Conservation (phyloP, 2,797 vertebrate species). For the Xiphophorus birchmanni region DNA sequence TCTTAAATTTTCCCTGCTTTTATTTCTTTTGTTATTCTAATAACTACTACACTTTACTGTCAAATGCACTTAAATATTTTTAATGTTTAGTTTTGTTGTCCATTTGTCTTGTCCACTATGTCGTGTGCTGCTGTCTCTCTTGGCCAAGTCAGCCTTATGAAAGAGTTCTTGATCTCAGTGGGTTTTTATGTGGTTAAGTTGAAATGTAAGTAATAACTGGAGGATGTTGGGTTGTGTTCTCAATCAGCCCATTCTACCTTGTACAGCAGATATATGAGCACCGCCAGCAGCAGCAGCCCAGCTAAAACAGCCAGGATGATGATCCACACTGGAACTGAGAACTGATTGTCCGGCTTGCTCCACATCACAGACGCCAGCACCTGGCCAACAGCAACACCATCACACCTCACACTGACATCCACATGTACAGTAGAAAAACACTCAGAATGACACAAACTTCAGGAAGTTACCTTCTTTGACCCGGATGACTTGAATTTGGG, state of each 20-base stretch:
- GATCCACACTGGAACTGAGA: constrained; percentile 89
- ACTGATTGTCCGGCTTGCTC: constrained; percentile 84
- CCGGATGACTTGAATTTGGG: constrained; percentile 79
- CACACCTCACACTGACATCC: neutral
- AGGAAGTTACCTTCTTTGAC: constrained; percentile 79
- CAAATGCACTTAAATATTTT: neutral
- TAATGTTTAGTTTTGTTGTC: neutral
- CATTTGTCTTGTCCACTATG: no score
- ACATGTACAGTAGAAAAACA: neutral
- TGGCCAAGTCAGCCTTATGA: neutral
- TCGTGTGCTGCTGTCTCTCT: no score
- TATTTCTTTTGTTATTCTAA: neutral
- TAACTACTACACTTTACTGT: neutral
- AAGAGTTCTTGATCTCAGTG: neutral
- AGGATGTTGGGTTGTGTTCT: neutral
- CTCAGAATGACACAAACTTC: neutral
- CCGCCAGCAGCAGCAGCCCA: constrained; percentile 87
- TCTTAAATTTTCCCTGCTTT: neutral
- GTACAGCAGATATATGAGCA: constrained; percentile 93
- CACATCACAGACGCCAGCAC: constrained; percentile 83
- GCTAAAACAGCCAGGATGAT: constrained; percentile 89
- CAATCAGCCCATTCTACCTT: constrained; percentile 77
- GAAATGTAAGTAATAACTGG: neutral
- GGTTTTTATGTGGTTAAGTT: neutral
- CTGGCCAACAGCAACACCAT: constrained; percentile 63